Evolutionary conservation across 2,797 vertebrate genomes (phyloP).

Genomic region (Aselliscus stoliczkanus): DNA sequence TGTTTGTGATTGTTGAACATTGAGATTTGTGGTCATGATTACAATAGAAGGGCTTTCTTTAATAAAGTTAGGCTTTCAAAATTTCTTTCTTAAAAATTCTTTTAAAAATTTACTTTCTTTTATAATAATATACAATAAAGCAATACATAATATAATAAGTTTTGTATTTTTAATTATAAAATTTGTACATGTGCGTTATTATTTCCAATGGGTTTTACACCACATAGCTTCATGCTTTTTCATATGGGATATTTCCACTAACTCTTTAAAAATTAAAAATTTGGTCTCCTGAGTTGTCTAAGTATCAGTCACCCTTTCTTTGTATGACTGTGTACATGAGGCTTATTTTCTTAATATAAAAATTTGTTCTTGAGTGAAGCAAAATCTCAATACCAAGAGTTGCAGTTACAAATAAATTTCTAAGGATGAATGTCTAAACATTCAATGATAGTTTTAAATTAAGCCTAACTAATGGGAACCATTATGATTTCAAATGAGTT

Average conservation of each 20-base stretch:
- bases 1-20: neutral
- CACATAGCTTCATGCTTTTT: neutral
- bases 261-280: neutral
- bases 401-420: conserved; percentile 30
- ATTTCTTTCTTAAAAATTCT: no score
- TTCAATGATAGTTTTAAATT: conserved; percentile 46
- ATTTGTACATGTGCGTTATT: neutral
- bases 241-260: neutral
- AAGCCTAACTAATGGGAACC: conserved; percentile 58
- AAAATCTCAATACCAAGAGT: conserved; percentile 1
- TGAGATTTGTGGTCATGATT: neutral
- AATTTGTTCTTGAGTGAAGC: neutral
- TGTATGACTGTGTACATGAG: neutral
- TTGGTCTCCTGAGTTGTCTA: neutral
- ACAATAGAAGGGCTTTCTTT: neutral
- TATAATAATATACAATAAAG: neutral
- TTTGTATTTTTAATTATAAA: conserved; percentile 14
- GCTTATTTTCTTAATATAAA: conserved; percentile 21
- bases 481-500: conserved; percentile 68
- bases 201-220: neutral
- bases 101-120: neutral
- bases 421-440: conserved; percentile 50
- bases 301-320: neutral
- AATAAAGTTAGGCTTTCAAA: neutral
- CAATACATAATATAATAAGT: neutral